Evolutionary conservation across 2,888 invertebrate species (phyloP).

Genomic region (Microctonus brassicae): DNA sequence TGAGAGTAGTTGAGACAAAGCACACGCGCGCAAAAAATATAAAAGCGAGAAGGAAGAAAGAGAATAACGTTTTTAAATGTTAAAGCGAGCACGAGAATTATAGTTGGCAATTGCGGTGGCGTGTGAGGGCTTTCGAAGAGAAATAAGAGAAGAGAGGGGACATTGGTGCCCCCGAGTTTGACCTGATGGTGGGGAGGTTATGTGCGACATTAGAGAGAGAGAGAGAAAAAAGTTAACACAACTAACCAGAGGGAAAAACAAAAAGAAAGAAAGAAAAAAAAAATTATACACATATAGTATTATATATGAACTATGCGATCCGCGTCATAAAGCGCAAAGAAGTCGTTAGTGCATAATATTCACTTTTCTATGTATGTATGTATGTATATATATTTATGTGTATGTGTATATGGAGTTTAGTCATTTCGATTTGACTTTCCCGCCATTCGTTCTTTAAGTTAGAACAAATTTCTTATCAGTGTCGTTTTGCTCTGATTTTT

Average conservation of each 20-base stretch:
- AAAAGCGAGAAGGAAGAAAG: slow-evolving; percentile 13
- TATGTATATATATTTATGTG: not conserved
- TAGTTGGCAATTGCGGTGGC: slow-evolving; percentile 28
- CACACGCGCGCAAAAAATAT: not conserved
- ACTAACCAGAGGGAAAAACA: slow-evolving; percentile 41
- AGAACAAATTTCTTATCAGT: not conserved
- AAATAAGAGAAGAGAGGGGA: slow-evolving; percentile 49
- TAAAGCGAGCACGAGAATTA: not conserved
- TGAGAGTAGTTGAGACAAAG: slow-evolving; percentile 33
- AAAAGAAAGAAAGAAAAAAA: slow-evolving; percentile 18
- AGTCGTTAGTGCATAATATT: slow-evolving; percentile 1
- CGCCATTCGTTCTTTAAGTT: not conserved
- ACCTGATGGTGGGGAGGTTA: slow-evolving; percentile 48
- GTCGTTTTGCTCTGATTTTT: not conserved
- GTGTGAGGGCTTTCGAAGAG: not conserved
- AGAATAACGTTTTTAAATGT: not conserved
- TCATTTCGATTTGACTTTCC: not conserved
- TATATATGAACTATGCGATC: not conserved
- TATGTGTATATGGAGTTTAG: not conserved
- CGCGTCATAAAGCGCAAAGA: not conserved
- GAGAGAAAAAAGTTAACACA: slow-evolving; percentile 7
- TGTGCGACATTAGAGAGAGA: slow-evolving; percentile 9
- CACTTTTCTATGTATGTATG: not conserved
- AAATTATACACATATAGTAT: not conserved
- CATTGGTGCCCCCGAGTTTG: slow-evolving; percentile 47